Conservation (phyloP, 2,888 invertebrate species). For the Scaptomyza polygonia region DNA sequence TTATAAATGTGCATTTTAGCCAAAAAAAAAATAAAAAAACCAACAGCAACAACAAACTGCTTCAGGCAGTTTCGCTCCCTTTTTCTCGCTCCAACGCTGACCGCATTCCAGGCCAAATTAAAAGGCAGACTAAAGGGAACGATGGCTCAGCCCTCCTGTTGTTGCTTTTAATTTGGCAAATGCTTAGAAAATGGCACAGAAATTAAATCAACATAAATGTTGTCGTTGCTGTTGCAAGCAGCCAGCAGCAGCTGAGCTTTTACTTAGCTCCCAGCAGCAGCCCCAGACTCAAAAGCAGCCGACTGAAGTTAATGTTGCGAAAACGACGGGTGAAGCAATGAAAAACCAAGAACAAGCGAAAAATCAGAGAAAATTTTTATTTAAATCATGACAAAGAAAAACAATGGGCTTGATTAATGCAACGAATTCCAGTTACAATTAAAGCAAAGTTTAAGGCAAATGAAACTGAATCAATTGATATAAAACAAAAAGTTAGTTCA, state of each 20-base stretch:
- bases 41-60: constrained; percentile 27
- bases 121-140: constrained; percentile 48
- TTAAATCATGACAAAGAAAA: constrained; percentile 16
- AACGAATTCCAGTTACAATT: not conserved
- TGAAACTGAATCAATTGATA: not conserved
- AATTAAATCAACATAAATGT: constrained; percentile 67
- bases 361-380: constrained; percentile 38
- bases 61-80: not conserved
- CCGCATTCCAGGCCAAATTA: constrained; percentile 70
- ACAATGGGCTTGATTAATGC: not conserved
- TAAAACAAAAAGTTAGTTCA: not conserved
- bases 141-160: constrained; percentile 22
- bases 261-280: constrained; percentile 9
- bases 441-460: not conserved
- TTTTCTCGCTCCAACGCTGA: constrained; percentile 35
- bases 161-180: constrained; percentile 63
- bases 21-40: too few relatives aligned
- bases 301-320: constrained; percentile 65
- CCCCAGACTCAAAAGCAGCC: too few relatives aligned
- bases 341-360: constrained; percentile 30
- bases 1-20: constrained; percentile 59
- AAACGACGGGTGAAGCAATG: constrained; percentile 26
- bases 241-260: constrained; percentile 12
- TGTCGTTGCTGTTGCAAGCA: not conserved
- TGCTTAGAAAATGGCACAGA: constrained; percentile 57